Percentiles rank a stretch among this genome's conserved stretches.
phyloP scores from a whole-genome alignment of 2,113 vertebrate species.

The Rostratula benghalensis region DNA sequence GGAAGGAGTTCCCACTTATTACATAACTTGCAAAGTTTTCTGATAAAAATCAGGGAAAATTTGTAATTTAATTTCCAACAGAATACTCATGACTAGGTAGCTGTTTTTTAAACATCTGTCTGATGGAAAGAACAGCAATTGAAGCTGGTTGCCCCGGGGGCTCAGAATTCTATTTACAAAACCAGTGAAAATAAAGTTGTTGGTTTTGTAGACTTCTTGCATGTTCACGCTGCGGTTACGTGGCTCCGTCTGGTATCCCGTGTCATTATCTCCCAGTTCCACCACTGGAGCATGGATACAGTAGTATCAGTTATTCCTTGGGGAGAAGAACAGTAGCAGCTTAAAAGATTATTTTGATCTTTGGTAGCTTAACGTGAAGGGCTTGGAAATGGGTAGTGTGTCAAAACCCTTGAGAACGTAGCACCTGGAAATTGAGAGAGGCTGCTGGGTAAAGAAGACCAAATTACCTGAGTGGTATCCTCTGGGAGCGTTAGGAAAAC shows the following conservation, averaged over 20 bases:
- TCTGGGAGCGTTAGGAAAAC: not conserved
- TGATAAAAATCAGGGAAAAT: not conserved
- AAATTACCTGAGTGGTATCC: not conserved
- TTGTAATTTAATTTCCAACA: not conserved
- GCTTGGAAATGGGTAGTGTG: not conserved
- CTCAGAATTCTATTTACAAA: constrained; percentile 7
- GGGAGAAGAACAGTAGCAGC: not conserved
- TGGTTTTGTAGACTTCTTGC: not conserved
- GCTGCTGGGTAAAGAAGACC: not conserved
- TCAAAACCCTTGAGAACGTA: not conserved
- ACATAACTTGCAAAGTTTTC: not conserved
- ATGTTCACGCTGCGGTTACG: not conserved
- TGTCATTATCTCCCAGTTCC: constrained; percentile 16
- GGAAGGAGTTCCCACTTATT: not conserved
- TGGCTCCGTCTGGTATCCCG: not conserved
- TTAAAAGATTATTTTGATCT: not conserved
- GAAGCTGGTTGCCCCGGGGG: not conserved
- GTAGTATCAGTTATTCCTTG: not conserved
- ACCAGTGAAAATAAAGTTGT: not conserved
- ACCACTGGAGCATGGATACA: not conserved
- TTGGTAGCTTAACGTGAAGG: not conserved
- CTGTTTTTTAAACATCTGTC: not conserved
- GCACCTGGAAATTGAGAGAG: not conserved
- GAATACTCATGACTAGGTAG: not conserved
- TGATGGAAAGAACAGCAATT: not conserved